Conservation (phyloP, 2,888 invertebrate genomes). For the Embidobia sp. region DNA sequence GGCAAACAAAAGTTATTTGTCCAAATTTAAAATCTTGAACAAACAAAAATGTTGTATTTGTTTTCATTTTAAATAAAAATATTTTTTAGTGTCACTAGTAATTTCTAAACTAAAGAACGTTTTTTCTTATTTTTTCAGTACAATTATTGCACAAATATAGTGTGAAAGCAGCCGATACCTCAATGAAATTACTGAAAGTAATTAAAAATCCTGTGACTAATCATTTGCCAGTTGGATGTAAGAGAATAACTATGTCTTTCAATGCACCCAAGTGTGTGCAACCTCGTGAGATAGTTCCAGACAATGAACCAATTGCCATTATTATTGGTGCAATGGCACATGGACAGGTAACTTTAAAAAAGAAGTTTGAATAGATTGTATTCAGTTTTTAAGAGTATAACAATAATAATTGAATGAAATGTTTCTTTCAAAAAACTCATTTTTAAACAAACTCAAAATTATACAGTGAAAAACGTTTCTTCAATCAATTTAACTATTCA, state of each 20-base stretch:
- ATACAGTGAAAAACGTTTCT: no score
- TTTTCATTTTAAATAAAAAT: no score
- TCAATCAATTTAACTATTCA: no score
- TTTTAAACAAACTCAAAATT: no score
- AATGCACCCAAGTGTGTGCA: conserved; percentile 88
- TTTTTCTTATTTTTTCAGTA: conserved; percentile 84
- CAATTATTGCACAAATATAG: conserved; percentile 97
- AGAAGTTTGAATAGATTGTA: conserved; percentile 7
- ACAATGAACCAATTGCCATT: conserved; percentile 91
- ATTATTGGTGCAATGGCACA: conserved; percentile 99
- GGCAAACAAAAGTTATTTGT: no score
- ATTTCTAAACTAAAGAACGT: no score
- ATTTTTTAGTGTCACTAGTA: background rate
- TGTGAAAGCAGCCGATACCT: conserved; percentile 94
- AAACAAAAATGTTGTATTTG: no score
- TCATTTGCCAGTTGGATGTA: conserved; percentile 96
- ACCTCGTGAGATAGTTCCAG: conserved; percentile 90
- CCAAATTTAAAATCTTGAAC: no score
- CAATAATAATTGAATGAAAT: conserved; percentile 4
- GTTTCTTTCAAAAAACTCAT: no score
- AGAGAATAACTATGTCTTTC: conserved; percentile 95
- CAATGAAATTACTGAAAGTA: conserved; percentile 94
- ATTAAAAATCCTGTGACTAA: conserved; percentile 98
- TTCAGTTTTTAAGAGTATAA: background rate
- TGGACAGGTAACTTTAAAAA: conserved; percentile 95